These are phyloP conservation scores for Papio anubis DNA, from an alignment of 2,113 vertebrate genomes.

Conservation along the genomic window DNA sequence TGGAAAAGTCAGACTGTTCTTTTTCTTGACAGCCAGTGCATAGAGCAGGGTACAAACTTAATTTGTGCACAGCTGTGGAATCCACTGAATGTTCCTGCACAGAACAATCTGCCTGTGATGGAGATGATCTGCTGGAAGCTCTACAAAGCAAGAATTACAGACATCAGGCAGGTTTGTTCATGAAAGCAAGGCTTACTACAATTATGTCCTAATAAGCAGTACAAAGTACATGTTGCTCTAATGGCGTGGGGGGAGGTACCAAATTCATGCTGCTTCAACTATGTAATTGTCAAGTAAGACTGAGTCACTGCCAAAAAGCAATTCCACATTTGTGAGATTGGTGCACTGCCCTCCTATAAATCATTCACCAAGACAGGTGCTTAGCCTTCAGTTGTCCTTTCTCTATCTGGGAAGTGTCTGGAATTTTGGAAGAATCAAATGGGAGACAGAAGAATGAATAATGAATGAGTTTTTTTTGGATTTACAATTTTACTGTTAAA, in stretches of 20 bases:
- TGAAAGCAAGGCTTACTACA: background rate
- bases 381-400: background rate
- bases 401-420: background rate
- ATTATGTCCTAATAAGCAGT: background rate
- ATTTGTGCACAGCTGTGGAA: slow-evolving; percentile 36
- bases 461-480: background rate
- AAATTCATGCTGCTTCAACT: background rate
- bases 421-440: background rate
- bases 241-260: background rate
- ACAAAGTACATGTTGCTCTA: background rate
- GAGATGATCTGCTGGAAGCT: background rate
- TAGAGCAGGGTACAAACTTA: background rate
- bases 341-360: background rate
- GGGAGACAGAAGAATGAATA: background rate
- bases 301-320: background rate
- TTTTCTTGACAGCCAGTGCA: slow-evolving; percentile 51
- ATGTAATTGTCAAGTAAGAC: background rate
- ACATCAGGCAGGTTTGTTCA: background rate
- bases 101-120: background rate
- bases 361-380: background rate
- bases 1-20: background rate
- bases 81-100: background rate
- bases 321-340: background rate
- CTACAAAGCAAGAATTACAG: background rate
- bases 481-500: background rate